A percentile compares a stretch with the other conserved stretches of the same genome.
These are phyloP conservation scores for Lasioglossum morio DNA, from an alignment of 2,888 invertebrate genomes.

Conservation along the genomic window DNA sequence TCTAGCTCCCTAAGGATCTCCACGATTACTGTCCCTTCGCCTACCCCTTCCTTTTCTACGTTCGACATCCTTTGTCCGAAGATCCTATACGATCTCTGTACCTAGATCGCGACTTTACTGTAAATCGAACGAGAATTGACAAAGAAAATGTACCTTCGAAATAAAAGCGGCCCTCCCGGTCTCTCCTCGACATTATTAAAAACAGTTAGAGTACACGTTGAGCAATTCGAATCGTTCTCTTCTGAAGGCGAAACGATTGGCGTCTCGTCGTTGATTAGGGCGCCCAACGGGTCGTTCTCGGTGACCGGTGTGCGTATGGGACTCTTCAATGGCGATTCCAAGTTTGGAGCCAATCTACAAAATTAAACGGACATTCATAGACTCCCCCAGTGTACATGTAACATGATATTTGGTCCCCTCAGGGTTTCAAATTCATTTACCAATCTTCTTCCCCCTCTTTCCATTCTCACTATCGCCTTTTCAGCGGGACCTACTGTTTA, in stretches of 20 bases:
- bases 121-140: neutral
- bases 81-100: no score
- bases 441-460: no score
- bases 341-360: constrained; percentile 75
- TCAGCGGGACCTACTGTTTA: no score
- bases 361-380: neutral
- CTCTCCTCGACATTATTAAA: constrained; percentile 81
- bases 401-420: no score
- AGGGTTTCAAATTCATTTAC: no score
- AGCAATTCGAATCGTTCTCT: constrained; percentile 83
- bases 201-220: constrained; percentile 83
- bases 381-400: no score
- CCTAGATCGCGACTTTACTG: no score
- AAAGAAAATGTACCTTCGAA: constrained; percentile 77
- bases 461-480: no score
- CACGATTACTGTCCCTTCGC: no score
- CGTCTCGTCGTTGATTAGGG: constrained; percentile 86
- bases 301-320: constrained; percentile 92
- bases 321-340: constrained; percentile 82
- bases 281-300: constrained; percentile 96
- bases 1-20: no score
- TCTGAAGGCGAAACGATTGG: constrained; percentile 83
- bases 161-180: constrained; percentile 83
- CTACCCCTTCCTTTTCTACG: no score
- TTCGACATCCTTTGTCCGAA: no score